Percentiles rank a stretch among this genome's conserved stretches.
Conservation (phyloP, 2,797 vertebrate genomes). For the Fringilla coelebs region DNA sequence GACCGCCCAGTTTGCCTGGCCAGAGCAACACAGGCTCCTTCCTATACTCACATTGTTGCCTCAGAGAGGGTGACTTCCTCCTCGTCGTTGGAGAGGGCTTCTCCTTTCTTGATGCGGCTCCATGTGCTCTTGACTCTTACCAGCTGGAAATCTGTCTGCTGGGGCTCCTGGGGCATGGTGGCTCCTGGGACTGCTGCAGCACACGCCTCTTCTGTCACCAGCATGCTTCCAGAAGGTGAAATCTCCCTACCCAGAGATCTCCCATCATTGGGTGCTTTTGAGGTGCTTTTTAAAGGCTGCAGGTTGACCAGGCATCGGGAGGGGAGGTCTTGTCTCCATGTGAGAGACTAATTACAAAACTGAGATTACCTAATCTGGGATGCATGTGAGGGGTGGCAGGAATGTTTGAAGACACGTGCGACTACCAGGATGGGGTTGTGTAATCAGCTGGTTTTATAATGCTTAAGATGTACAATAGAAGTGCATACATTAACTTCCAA, state of each 20-base stretch:
- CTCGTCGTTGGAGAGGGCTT: slow-evolving; percentile 13
- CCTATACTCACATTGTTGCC: slow-evolving; percentile 83
- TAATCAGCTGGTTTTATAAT: slow-evolving; percentile 63
- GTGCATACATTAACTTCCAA: neutral
- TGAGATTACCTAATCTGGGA: slow-evolving; percentile 49
- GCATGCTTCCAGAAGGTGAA: slow-evolving; percentile 28
- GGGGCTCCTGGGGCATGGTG: slow-evolving; percentile 1
- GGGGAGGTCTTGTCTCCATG: neutral
- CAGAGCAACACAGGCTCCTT: neutral
- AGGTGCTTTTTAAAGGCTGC: slow-evolving; percentile 59
- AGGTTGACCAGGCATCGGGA: neutral
- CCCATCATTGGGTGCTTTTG: neutral
- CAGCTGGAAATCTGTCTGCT: slow-evolving; percentile 75
- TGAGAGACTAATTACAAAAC: slow-evolving; percentile 43
- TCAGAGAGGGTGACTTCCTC: slow-evolving; percentile 67
- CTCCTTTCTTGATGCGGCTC: slow-evolving; percentile 69
- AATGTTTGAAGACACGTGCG: slow-evolving; percentile 12
- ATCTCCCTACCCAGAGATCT: neutral
- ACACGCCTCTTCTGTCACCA: slow-evolving; percentile 23
- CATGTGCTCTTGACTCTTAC: slow-evolving; percentile 78
- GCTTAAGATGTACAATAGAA: neutral
- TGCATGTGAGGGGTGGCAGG: neutral
- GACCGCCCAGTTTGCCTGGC: neutral
- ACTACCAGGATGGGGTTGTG: slow-evolving; percentile 12
- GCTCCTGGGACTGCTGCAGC: neutral